Evolutionary conservation across 2,888 invertebrate species (phyloP).

Genomic region (Cactoblastis cactorum): DNA sequence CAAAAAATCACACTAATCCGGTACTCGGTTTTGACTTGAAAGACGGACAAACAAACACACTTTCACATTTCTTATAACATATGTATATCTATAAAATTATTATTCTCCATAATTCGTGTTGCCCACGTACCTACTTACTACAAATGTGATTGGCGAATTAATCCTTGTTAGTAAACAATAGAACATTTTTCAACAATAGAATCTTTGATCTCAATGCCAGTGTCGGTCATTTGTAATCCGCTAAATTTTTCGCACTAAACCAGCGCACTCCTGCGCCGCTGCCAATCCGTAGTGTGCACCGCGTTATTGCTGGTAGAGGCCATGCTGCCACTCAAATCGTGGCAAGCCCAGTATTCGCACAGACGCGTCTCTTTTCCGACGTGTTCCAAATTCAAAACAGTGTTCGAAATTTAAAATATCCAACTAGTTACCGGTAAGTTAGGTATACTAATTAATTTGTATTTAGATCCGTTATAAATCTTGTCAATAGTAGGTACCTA

Average conservation of each 20-base stretch:
- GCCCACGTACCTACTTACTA: too few species aligned
- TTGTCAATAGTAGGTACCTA: not conserved
- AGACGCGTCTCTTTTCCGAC: conserved; percentile 4
- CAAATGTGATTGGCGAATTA: not conserved
- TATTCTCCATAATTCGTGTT: not conserved
- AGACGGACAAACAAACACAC: too few species aligned
- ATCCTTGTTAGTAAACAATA: not conserved
- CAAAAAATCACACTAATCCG: too few species aligned
- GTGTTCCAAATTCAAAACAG: conserved; percentile 3
- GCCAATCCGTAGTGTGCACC: not conserved
- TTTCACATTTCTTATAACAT: too few species aligned
- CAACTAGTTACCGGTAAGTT: not conserved
- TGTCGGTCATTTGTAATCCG: not conserved
- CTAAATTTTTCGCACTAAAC: not conserved
- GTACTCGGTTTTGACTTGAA: too few species aligned
- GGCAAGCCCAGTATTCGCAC: not conserved
- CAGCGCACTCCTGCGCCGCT: not conserved
- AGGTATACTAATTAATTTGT: not conserved
- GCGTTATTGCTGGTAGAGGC: conserved; percentile 2
- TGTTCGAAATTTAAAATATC: not conserved
- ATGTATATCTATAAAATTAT: too few species aligned
- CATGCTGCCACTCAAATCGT: not conserved
- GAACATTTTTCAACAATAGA: not conserved
- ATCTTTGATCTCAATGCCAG: too few species aligned
- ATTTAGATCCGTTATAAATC: too few species aligned